phyloP scores from a whole-genome alignment of 2,888 invertebrate species.

The Plagodis dolabraria region DNA sequence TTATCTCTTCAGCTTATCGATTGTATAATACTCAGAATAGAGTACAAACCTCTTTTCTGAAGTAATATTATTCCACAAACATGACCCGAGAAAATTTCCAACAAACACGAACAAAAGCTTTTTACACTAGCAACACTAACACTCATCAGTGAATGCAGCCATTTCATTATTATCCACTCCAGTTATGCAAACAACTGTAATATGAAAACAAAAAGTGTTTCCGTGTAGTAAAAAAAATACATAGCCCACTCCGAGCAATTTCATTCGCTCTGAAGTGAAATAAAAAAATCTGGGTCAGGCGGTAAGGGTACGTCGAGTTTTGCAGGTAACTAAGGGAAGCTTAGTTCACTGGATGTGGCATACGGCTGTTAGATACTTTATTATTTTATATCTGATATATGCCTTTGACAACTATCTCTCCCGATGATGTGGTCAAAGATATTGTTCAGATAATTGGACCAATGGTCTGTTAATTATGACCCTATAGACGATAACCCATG shows the following conservation, averaged over 20 bases:
- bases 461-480: too few relatives aligned
- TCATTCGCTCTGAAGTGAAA: constrained; percentile 75
- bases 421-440: too few relatives aligned
- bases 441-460: too few relatives aligned
- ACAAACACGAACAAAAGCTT: constrained; percentile 13
- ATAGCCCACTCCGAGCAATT: constrained; percentile 74
- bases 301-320: constrained; percentile 51
- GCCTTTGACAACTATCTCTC: too few relatives aligned
- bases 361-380: too few relatives aligned
- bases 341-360: constrained; percentile 48
- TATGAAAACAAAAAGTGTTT: constrained; percentile 66
- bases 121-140: constrained; percentile 4
- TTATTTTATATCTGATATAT: too few relatives aligned
- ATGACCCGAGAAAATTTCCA: too few relatives aligned
- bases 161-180: constrained; percentile 44
- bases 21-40: too few relatives aligned
- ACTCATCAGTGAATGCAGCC: constrained; percentile 21
- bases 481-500: too few relatives aligned
- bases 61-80: too few relatives aligned
- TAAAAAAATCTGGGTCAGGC: constrained; percentile 81
- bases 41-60: too few relatives aligned
- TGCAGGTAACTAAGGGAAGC: constrained; percentile 48
- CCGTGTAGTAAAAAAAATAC: constrained; percentile 57
- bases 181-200: constrained; percentile 44
- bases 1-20: too few relatives aligned